phyloP scores from a whole-genome alignment of 1,140 invertebrate genomes.

The Drosophila hydei region DNA sequence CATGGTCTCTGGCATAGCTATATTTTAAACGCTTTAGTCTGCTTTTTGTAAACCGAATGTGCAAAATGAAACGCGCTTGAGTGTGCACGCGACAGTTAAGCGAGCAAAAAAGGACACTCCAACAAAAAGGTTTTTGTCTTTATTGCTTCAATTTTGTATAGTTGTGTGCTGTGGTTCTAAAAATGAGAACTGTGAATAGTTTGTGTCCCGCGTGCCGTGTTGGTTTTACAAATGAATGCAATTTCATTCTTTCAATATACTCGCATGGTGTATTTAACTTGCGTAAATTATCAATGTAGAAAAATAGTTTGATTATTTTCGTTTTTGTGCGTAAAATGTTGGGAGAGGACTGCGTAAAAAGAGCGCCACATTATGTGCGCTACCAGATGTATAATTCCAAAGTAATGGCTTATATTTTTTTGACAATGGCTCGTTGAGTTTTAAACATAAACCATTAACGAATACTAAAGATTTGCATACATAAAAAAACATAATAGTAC shows the following conservation, averaged over 20 bases:
- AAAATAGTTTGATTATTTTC: slow-evolving; percentile 13
- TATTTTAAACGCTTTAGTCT: slow-evolving; percentile 36
- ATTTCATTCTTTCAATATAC: background rate
- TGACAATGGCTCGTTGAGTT: background rate
- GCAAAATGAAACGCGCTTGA: slow-evolving; percentile 30
- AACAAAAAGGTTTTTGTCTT: slow-evolving; percentile 11
- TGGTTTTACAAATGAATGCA: background rate
- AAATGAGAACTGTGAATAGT: background rate
- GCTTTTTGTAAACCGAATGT: slow-evolving; percentile 21
- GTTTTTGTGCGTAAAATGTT: slow-evolving; percentile 28
- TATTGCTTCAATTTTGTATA: background rate
- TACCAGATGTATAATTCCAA: slow-evolving; percentile 24
- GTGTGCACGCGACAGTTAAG: slow-evolving; percentile 1
- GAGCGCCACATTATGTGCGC: slow-evolving; percentile 35
- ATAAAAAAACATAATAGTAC: background rate
- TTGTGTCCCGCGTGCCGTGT: background rate
- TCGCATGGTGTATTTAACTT: background rate
- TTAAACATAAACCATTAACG: background rate
- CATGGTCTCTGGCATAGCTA: slow-evolving; percentile 12
- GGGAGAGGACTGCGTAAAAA: slow-evolving; percentile 35
- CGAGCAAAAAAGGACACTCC: background rate
- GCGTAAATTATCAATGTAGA: background rate
- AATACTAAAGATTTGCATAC: slow-evolving; percentile 3
- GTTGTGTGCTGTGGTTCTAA: background rate
- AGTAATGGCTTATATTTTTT: background rate